Evolutionary conservation across 2,113 vertebrate genomes (phyloP).

Genomic region (Trematomus loennbergii): DNA sequence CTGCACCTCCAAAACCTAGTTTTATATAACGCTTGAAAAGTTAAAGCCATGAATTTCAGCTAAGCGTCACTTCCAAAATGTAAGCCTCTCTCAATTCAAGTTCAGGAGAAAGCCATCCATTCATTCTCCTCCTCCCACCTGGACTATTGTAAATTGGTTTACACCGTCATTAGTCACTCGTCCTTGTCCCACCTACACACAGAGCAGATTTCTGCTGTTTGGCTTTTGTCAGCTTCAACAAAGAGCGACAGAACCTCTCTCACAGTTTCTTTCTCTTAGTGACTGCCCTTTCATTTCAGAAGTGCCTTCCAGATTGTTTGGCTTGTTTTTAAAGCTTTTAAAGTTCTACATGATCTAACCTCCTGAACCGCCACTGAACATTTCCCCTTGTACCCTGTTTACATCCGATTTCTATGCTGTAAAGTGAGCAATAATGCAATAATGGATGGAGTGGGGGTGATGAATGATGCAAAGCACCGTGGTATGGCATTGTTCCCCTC

Average conservation of each 20-base stretch:
- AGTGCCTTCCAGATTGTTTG: neutral
- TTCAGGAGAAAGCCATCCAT: conserved; percentile 14
- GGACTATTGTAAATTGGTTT: conserved; percentile 26
- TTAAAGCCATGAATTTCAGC: conserved; percentile 21
- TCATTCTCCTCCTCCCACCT: conserved; percentile 26
- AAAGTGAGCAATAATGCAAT: neutral
- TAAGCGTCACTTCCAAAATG: neutral
- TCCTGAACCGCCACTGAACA: neutral
- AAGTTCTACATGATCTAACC: neutral
- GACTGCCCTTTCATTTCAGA: neutral
- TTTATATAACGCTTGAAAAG: conserved; percentile 1
- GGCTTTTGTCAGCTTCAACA: conserved; percentile 16
- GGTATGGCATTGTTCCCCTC: neutral
- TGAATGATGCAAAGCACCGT: neutral
- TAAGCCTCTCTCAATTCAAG: conserved; percentile 20
- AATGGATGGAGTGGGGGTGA: neutral
- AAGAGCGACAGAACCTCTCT: neutral
- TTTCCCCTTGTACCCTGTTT: neutral
- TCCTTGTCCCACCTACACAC: conserved; percentile 37
- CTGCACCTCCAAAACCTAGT: neutral
- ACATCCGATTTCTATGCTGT: neutral
- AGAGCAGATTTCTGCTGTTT: conserved; percentile 13
- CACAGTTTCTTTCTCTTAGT: neutral
- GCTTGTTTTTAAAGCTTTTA: neutral
- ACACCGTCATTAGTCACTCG: conserved; percentile 20